Evolutionary conservation across 2,113 vertebrate genomes (phyloP).

Genomic region (Clarias batrachus): DNA sequence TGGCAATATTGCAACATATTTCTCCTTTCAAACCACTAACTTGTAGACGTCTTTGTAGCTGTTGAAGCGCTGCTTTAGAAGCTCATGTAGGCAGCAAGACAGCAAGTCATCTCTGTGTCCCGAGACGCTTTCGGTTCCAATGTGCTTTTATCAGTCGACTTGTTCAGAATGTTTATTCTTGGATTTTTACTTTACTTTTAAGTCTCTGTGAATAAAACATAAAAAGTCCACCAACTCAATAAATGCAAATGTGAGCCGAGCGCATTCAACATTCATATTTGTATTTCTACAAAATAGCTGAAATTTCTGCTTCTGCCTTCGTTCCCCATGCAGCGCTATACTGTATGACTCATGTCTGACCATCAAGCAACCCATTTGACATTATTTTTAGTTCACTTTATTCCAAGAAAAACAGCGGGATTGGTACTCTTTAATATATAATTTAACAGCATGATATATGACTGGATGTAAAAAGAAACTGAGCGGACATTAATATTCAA

Average conservation of each 20-base stretch:
- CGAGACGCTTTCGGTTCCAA: background rate
- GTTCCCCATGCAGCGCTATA: background rate
- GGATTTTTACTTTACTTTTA: background rate
- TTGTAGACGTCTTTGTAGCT: background rate
- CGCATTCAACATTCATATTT: background rate
- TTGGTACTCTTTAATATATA: background rate
- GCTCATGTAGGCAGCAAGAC: background rate
- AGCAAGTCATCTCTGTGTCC: background rate
- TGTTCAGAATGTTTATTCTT: conserved; percentile 7
- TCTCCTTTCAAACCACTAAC: background rate
- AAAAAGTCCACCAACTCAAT: background rate
- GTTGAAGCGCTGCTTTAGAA: background rate
- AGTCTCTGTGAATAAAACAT: background rate
- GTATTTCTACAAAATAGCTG: conserved; percentile 3
- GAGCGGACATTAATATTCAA: background rate
- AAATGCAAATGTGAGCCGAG: background rate
- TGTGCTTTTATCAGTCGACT: conserved; percentile 9
- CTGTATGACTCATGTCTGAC: background rate
- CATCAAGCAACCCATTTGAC: background rate
- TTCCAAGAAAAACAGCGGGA: background rate
- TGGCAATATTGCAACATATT: background rate
- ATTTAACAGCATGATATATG: background rate
- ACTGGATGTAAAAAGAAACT: background rate
- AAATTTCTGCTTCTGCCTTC: background rate
- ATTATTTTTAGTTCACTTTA: background rate